Evolutionary conservation across 2,888 invertebrate species (phyloP), one percentile per base, ranked within the genome.

Genomic region (Agrochola macilenta): DNA sequence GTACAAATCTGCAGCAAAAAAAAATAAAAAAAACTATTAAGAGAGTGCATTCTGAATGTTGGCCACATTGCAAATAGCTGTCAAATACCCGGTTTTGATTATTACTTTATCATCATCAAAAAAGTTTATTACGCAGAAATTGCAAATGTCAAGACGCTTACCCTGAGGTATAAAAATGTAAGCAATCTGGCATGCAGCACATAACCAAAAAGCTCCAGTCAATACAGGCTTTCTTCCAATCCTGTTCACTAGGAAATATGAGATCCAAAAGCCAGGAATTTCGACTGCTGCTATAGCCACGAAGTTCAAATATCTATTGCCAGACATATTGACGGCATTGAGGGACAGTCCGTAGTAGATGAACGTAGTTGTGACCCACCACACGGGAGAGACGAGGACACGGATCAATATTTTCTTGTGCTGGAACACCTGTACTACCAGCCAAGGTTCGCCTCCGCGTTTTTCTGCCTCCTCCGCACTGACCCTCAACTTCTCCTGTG

Each of bases 301-400:
- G 87, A 97, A 98, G 92, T 98, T 98, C 39, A 97, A 71, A 89
- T 98, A 98, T 82, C 96, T 96, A 89, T 98, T 97, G 4, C 97
- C 98, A 0, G 97, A 97, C 84, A 98, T 94, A 23, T 97, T 96
- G 0, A 97, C 97, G 0, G 98, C 97, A 90, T 97, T 98, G 61
- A 98, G 94, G 0, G 97, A 97, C 68, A 98, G 90, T 0, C 98
- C 98, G 85, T 97, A 98, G 91, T 97, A 98, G 1, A 98, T 97
- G 81, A 98, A 97, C 0, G 97, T 97, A 72, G 96, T 97, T 0
- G 97, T 97, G 43, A 97, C 95, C 98, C 98, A 98, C 93, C 97
- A 97, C 63, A 97, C 94, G 1, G 97, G 94, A 0, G 92, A 90
- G 0, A 93, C 88, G 0, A 91, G 30, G 23, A 92, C 91, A 4